Percentiles rank a stretch among this genome's conserved stretches.
phyloP scores from a whole-genome alignment of 2,797 vertebrate species.

The Intellagama lesueurii region DNA sequence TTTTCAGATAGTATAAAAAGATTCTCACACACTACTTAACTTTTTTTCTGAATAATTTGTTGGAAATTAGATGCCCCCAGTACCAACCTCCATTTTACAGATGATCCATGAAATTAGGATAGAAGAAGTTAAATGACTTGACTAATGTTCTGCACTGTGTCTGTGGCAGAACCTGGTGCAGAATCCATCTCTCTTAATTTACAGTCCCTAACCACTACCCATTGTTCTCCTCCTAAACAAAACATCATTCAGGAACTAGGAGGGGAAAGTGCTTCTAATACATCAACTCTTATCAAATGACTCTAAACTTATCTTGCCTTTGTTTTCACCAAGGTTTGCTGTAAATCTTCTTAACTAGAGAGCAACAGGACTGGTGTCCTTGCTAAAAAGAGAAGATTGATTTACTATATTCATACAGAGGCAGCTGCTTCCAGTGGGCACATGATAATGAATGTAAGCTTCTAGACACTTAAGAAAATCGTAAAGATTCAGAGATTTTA shows the following conservation, averaged over 20 bases:
- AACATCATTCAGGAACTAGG: slow-evolving; percentile 54
- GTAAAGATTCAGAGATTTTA: slow-evolving; percentile 51
- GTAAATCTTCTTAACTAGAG: slow-evolving; percentile 64
- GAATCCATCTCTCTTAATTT: slow-evolving; percentile 63
- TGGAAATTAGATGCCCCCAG: slow-evolving; percentile 11
- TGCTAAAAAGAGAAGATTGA: slow-evolving; percentile 73
- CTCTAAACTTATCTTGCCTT: slow-evolving; percentile 67
- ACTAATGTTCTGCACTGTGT: slow-evolving; percentile 26
- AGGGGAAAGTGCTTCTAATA: slow-evolving; percentile 71
- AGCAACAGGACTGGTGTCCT: slow-evolving; percentile 61
- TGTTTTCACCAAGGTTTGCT: slow-evolving; percentile 67
- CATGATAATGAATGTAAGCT: slow-evolving; percentile 55
- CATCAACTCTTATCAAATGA: slow-evolving; percentile 72
- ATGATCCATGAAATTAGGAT: slow-evolving; percentile 17
- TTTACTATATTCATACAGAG: slow-evolving; percentile 60
- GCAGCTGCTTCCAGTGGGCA: slow-evolving; percentile 51
- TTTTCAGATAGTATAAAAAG: neutral
- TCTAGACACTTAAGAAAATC: slow-evolving; percentile 38
- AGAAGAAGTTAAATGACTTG: slow-evolving; percentile 42
- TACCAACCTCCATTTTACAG: neutral
- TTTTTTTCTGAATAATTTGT: neutral
- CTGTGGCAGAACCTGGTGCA: slow-evolving; percentile 30
- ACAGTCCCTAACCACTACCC: slow-evolving; percentile 48
- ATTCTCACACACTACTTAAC: neutral
- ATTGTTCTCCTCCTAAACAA: slow-evolving; percentile 57